A percentile compares a stretch with the other conserved stretches of the same genome.
These are phyloP conservation scores for Whitmania pigra DNA, from an alignment of 1,140 invertebrate species.

Conservation along the genomic window DNA sequence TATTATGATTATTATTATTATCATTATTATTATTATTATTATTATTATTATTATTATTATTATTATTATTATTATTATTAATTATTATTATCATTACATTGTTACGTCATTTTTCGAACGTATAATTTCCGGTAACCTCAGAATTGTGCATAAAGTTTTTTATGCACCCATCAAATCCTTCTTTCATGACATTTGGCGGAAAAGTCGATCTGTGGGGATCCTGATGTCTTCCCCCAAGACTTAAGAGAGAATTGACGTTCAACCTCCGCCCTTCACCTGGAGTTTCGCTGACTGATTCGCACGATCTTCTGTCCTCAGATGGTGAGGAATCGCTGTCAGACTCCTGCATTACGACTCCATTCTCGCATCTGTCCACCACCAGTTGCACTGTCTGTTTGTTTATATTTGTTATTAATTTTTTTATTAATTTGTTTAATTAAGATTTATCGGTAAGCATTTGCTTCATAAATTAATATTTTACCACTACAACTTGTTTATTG, in stretches of 20 bases:
- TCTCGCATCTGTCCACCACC: constrained; percentile 74
- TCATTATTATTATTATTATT: no score
- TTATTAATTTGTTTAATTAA: no score
- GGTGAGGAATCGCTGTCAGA: constrained; percentile 21
- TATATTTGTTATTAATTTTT: no score
- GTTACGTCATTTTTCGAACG: no score
- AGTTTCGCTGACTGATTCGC: constrained; percentile 72
- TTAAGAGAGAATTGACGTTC: constrained; percentile 85
- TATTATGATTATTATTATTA: no score
- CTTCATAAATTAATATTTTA: no score
- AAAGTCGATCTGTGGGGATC: constrained; percentile 67
- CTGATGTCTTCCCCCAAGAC: constrained; percentile 83
- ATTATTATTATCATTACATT: no score
- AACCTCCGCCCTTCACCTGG: constrained; percentile 80
- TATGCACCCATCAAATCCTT: constrained; percentile 86
- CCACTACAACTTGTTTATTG: no score
- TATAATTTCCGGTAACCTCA: constrained; percentile 46
- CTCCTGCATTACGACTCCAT: constrained; percentile 68
- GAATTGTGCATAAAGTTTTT: constrained; percentile 88
- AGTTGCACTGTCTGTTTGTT: constrained; percentile 41
- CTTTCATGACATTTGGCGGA: constrained; percentile 49
- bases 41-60: no score
- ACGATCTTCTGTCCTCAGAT: constrained; percentile 69
- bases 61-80: no score
- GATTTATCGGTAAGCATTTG: no score